A percentile compares a stretch with the other conserved stretches of the same genome.
These are phyloP conservation scores for Drosophila tsacasi DNA, from an alignment of 1,140 invertebrate genomes.

Conservation along the genomic window DNA sequence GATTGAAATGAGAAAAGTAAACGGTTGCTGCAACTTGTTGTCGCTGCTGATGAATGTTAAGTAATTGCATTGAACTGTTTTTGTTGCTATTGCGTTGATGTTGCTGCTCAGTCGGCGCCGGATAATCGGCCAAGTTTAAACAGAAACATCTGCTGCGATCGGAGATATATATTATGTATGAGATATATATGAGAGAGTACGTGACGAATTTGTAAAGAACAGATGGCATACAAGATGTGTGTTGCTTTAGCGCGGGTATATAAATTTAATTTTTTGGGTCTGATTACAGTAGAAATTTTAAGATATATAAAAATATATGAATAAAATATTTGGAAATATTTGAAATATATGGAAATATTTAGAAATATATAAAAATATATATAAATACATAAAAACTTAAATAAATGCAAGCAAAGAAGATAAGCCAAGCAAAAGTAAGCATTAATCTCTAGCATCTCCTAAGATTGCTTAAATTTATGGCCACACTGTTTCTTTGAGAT, in stretches of 20 bases:
- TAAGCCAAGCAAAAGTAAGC: background rate
- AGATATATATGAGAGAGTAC: constrained; percentile 6
- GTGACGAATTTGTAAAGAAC: constrained; percentile 16
- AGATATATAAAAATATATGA: too few relatives aligned
- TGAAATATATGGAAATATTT: too few relatives aligned
- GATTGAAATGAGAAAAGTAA: constrained; percentile 57
- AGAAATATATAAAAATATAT: too few relatives aligned
- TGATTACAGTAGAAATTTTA: background rate
- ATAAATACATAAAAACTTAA: too few relatives aligned
- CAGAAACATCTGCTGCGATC: constrained; percentile 38
- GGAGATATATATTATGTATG: background rate
- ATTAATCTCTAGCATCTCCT: background rate
- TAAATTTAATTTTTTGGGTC: background rate
- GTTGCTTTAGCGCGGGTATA: background rate
- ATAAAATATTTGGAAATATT: too few relatives aligned
- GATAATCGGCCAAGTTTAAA: constrained; percentile 35
- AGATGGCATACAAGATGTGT: background rate
- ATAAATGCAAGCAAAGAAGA: background rate
- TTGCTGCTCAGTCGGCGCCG: constrained; percentile 18
- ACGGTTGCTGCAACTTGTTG: constrained; percentile 53
- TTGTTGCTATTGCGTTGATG: constrained; percentile 1
- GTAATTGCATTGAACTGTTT: constrained; percentile 46
- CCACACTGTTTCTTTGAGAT: constrained; percentile 15
- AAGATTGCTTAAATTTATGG: background rate
- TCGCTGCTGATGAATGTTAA: constrained; percentile 44